Base-by-base conservation (phyloP, 92 coral and sea anemone genomes). In the Zoanthus sociatus region DNA sequence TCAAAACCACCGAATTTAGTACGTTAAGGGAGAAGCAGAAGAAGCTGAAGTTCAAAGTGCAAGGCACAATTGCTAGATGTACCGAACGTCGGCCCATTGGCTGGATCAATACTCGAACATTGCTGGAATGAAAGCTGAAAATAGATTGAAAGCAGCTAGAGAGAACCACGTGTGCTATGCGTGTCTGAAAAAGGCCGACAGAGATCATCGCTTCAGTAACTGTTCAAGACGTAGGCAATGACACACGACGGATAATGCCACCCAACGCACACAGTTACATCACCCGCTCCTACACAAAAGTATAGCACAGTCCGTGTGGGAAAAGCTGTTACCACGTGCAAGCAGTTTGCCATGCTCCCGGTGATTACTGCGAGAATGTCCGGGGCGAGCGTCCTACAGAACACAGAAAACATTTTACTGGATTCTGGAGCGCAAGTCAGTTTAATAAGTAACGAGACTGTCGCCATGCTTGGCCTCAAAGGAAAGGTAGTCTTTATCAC, bases 71-170 rank as follows among this genome's bases (percentile, higher is more conserved):
- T 84, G 89, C 71, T 84, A 89, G 89, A 45, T 64, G 68, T 84
- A 92, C 78, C 94, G 26, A 26, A 26, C 26, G 26, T 26, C 26
- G 26, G 26, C 26, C 26, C 26, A 92, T 42, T 92, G 92, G 90
- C 94, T 92, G 32, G 92, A 92, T 79, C 94, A 92, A 55, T 86
- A 90, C 63, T 47, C 60, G 78, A 89, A 86, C 63, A 78, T 85
- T 48, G 79, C 84, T 51, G 86, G 73, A 9, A 81, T 88, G 77
- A 86, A 60, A 53, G 87, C 84, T 15, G 94, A 88, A 64, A 89
- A 89, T 48, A 53, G 83, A 74, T 32, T 30, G 60, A 88, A 58
- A 13, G 70, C 17, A 26, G 26, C 26, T 26, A 0, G 26, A 26
- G 26, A 26, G 26, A 26, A 26, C 26, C 26, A 26, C 26, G 81